Base-by-base conservation (phyloP, 1,140 invertebrate genomes). In the Drosophila rufa region DNA sequence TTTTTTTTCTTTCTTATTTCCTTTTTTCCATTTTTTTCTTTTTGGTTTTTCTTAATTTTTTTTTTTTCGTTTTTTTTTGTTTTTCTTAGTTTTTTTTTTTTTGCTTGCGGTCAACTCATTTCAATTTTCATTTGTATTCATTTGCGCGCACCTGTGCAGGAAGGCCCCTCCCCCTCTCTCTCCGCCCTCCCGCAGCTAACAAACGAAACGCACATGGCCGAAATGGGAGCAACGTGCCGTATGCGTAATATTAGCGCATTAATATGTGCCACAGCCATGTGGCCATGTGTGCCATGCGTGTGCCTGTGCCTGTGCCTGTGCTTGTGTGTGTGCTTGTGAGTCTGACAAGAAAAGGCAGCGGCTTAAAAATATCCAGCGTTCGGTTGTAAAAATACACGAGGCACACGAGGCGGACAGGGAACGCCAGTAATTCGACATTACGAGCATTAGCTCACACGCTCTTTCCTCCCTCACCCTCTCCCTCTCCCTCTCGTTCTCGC, bases 401-500 rank as follows among this genome's bases (percentile, higher is more conserved):
- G 75, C 62, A 73, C 71, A 30, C 27, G 22, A 25, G 22, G 79
- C 66, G 65, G 67, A 61, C 83, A 73, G 70, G 69, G 64, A 87
- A 65, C 60, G 66, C 70, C 78, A 82, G 70, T 79, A 87, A 87
- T 73, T 86, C 75, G 83, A 87, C 83, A 86, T 87, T 87, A 87
- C 62, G 75, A 87, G 83, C 82, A 81, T 76, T 77, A 76, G 75
- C 82, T 79, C 66, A 75, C 75, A 79, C 79, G 53, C 79, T 30
- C 25, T 43, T 4, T 25, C 22, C 22, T 25, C 22, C 22, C 22
- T 25, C n/a, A n/a, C n/a, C n/a, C n/a, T n/a, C n/a, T n/a, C n/a
- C n/a, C n/a, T n/a, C n/a, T n/a, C n/a, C n/a, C n/a, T n/a, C n/a
- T n/a, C n/a, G n/a, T n/a, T n/a, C 22, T 25, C 22, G 22, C 22